Base-by-base conservation (phyloP, 2,888 invertebrate species). In the Xiphydria camelus region DNA sequence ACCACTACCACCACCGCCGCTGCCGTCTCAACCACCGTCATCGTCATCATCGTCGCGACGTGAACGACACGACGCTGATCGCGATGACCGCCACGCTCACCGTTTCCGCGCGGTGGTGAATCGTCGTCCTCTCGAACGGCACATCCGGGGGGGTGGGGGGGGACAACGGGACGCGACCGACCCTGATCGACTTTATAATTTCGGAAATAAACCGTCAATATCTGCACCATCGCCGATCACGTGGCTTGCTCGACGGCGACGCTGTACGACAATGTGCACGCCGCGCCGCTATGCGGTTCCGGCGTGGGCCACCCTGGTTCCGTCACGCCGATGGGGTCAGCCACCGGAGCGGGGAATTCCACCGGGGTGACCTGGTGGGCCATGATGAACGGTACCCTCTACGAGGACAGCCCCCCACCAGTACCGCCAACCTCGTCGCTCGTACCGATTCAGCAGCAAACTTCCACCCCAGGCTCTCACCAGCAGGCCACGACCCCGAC, bases 321-420 rank as follows among this genome's bases (percentile, higher is more conserved):
- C 62, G 66, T 75, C 63, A 68, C 74, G 64, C 66, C 76, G 64
- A 75, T 75, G 73, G 75, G 70, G 64, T 61, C 86, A 86, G 86
- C 86, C 84, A 85, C 86, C 85, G 85, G 85, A 82, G 84, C 86
- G 84, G 86, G 85, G 82, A 83, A 86, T 84, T 84, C 86, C 85
- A 82, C 87, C 85, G 87, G 87, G 83, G 85, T 87, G 82, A 85
- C 86, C 81, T 87, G 87, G 87, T 88, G 88, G 73, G 83, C 84
- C 80, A 87, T 88, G 87, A 87, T 87, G 87, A 88, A 87, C 85
- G 86, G 87, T 79, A 83, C 86, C 78, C 81, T 86, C 64, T 88
- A 88, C 81, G 88, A 88, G 77, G 88, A 88, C 70, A 81, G 81
- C 68, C 80, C 80, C 56, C 82, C 80, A 59, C 82, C 82, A 45